Percentiles rank a stretch among this genome's conserved stretches.
These are phyloP conservation scores for Vicugna pacos DNA, from an alignment of 2,113 vertebrate genomes.

Conservation along the genomic window DNA sequence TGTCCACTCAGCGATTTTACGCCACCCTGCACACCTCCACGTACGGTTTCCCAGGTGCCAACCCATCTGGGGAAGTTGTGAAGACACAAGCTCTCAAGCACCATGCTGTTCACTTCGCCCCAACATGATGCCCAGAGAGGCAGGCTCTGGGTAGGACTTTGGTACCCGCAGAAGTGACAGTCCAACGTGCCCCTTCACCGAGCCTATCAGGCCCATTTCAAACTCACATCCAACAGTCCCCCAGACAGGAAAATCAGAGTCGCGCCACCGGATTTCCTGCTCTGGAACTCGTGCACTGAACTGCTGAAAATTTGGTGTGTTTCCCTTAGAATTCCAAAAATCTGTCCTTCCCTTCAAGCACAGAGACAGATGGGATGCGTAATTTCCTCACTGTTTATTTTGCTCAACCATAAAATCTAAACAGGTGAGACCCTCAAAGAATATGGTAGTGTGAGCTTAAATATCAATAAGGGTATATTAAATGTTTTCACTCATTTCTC, in stretches of 20 bases:
- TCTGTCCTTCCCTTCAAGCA: background rate
- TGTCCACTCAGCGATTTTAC: background rate
- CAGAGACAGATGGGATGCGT: rapidly evolving
- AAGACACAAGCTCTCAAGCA: background rate
- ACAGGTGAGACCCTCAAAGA: background rate
- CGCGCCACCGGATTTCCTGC: background rate
- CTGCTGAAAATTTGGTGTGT: background rate
- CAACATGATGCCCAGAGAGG: background rate
- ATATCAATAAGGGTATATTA: background rate
- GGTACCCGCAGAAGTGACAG: background rate
- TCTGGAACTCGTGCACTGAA: background rate
- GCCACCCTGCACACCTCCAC: no score
- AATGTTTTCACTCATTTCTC: background rate
- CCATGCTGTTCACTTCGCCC: rapidly evolving
- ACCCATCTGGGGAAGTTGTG: background rate
- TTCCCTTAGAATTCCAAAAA: background rate
- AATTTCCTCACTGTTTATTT: background rate
- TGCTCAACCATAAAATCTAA: background rate
- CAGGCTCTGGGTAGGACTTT: rapidly evolving
- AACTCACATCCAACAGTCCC: background rate
- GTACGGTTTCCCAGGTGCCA: background rate
- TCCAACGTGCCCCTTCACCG: background rate
- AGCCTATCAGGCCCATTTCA: background rate
- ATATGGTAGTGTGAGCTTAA: background rate
- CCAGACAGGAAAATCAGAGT: background rate